Base-by-base conservation (phyloP, 2,888 invertebrate genomes). In the Argynnis bischoffii region DNA sequence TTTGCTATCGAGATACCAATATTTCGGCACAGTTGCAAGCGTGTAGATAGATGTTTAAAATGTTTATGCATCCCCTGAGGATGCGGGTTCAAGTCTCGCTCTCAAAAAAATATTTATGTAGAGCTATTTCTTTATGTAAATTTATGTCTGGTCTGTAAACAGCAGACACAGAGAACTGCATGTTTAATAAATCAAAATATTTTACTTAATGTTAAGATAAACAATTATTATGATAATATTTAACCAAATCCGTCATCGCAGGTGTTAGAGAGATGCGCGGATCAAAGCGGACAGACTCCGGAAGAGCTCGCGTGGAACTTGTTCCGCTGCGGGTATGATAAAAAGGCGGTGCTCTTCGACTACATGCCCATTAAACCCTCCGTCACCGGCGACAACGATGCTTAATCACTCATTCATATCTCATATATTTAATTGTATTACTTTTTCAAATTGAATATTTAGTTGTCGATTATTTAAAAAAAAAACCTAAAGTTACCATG, bases 281-380 rank as follows among this genome's bases (percentile, higher is more conserved):
- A 87, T 4, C 88, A 87, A 69, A 72, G 76, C 0, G 87, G 84
- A 0, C 85, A 86, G 55, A 80, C 81, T 0, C 91, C 92, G 0
- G 90, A 89, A 63, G 90, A 90, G 61, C 76, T 84, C 21, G 91
- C 92, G 0, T 92, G 92, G 92, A 87, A 86, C 74, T 77, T 92
- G 50, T 90, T 92, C 81, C 85, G 87, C 16, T 92, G 92, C 75
- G 89, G 89, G 1, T 88, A 85, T 77, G 86, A 90, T 69, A 85
- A 85, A 74, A 92, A 91, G 75, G 84, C 89, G 0, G 78, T 86
- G 0, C 82, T 89, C 18, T 88, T 89, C 76, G 84, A 88, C 56
- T 86, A 86, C 79, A 86, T 88, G 87, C 87, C 89, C 2, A 74
- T 79, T 3, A 65, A 67, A 11, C n/a, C 26, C 6, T 26, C 26